Conservation (phyloP, 2,113 vertebrate genomes). For the Xiphophorus hellerii region DNA sequence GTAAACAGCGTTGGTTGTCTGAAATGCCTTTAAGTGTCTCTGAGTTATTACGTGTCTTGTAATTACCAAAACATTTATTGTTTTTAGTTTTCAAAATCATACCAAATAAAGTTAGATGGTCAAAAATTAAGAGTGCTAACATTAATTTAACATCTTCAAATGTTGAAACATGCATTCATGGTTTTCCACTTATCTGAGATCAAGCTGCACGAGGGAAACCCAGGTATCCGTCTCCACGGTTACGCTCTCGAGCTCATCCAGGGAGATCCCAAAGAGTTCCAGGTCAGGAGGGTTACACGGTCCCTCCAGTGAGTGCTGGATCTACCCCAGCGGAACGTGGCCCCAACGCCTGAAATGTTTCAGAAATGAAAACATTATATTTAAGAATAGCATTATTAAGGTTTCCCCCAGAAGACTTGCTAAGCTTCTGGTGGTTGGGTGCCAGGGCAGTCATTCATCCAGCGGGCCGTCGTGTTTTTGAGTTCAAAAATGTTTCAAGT, state of each 20-base stretch:
- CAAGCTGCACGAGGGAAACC: background rate
- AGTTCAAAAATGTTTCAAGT: too few relatives aligned
- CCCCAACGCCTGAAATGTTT: background rate
- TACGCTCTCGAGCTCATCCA: too few relatives aligned
- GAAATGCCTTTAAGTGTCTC: conserved; percentile 40
- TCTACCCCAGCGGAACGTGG: background rate
- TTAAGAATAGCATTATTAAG: too few relatives aligned
- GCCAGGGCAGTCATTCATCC: too few relatives aligned
- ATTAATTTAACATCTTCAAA: background rate
- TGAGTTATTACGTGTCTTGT: conserved; percentile 34
- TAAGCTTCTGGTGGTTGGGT: too few relatives aligned
- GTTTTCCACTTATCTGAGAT: background rate
- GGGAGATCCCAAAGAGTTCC: too few relatives aligned
- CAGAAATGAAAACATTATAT: background rate
- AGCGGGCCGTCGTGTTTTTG: too few relatives aligned
- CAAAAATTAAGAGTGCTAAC: background rate
- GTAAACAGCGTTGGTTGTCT: conserved; percentile 17
- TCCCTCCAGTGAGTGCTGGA: background rate
- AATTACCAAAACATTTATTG: conserved; percentile 38
- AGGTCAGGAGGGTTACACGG: background rate
- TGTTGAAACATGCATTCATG: background rate
- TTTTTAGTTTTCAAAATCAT: conserved; percentile 54
- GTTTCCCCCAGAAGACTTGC: too few relatives aligned
- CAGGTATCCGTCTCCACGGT: too few relatives aligned
- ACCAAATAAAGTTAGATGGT: conserved; percentile 62